These are phyloP conservation scores for Dilophus febrilis DNA, from an alignment of 2,888 invertebrate genomes.

Conservation along the genomic window DNA sequence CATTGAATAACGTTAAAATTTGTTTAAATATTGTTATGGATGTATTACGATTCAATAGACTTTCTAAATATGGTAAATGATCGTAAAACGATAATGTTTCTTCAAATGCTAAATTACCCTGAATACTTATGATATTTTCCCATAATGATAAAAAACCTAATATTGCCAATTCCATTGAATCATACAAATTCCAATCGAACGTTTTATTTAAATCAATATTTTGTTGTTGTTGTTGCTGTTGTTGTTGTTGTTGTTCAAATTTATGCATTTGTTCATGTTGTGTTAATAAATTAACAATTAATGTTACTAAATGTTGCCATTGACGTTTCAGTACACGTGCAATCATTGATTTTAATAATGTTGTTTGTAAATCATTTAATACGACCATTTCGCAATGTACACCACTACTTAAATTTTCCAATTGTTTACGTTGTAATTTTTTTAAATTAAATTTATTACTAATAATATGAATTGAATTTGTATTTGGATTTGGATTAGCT, in stretches of 20 bases:
- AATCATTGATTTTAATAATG: conserved; percentile 68
- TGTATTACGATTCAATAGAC: conserved; percentile 48
- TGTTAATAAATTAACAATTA: conserved; percentile 28
- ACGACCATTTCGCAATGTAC: conserved; percentile 37
- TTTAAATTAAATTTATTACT: too few relatives aligned
- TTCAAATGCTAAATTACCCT: conserved; percentile 74
- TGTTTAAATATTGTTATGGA: conserved; percentile 73
- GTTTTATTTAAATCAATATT: too few relatives aligned
- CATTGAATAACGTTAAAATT: conserved; percentile 69
- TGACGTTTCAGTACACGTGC: conserved; percentile 70
- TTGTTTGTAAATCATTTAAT: conserved; percentile 71
- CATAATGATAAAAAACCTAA: conserved; percentile 71
- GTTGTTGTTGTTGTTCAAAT: conserved; percentile 28
- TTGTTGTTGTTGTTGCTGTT: background rate
- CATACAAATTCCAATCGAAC: conserved; percentile 10
- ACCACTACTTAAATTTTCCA: too few relatives aligned
- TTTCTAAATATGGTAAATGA: conserved; percentile 63
- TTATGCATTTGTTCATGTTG: conserved; percentile 35
- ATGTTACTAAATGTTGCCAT: conserved; percentile 66
- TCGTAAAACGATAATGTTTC: conserved; percentile 81
- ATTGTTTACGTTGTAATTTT: too few relatives aligned
- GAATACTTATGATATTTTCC: conserved; percentile 81
- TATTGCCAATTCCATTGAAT: conserved; percentile 46
- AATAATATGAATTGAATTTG: too few relatives aligned
- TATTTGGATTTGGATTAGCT: too few relatives aligned